Evolutionary conservation across 2,888 invertebrate species (phyloP).

Genomic region (Lasioglossum calceatum): DNA sequence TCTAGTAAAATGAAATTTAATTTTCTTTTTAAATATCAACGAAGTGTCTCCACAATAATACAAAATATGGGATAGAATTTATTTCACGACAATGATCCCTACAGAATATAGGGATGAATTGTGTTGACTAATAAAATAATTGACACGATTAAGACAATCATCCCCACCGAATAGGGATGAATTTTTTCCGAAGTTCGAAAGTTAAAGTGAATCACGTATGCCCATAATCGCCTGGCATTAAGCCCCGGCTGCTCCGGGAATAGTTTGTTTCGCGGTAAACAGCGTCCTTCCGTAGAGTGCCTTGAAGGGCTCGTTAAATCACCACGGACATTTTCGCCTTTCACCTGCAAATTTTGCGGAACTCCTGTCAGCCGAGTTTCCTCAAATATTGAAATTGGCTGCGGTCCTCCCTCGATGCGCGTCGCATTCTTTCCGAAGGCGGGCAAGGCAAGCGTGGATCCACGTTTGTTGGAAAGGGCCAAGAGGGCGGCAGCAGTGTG

Average conservation of each 20-base stretch:
- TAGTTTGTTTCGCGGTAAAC: constrained; percentile 56
- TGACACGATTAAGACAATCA: not conserved
- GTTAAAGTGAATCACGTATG: not conserved
- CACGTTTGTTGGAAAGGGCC: constrained; percentile 41
- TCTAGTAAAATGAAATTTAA: too few species aligned
- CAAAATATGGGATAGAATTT: not conserved
- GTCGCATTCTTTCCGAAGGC: constrained; percentile 70
- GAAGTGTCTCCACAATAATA: too few species aligned
- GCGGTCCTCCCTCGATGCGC: constrained; percentile 69
- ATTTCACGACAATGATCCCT: not conserved
- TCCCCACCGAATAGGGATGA: not conserved
- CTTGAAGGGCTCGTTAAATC: constrained; percentile 69
- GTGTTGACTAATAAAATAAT: not conserved
- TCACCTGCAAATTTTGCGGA: constrained; percentile 73
- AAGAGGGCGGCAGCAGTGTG: constrained; percentile 19
- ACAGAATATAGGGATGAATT: not conserved
- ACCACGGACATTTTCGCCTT: constrained; percentile 69
- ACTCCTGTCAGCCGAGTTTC: constrained; percentile 73
- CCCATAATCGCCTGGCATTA: constrained; percentile 33
- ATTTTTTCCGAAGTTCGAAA: not conserved
- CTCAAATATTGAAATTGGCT: constrained; percentile 81
- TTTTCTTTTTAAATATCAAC: too few species aligned
- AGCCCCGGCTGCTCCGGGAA: constrained; percentile 26
- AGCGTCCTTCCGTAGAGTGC: constrained; percentile 40
- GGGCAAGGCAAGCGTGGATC: constrained; percentile 18